phyloP scores from a whole-genome alignment of 2,113 vertebrate species.

The Anthoscopus minutus region DNA sequence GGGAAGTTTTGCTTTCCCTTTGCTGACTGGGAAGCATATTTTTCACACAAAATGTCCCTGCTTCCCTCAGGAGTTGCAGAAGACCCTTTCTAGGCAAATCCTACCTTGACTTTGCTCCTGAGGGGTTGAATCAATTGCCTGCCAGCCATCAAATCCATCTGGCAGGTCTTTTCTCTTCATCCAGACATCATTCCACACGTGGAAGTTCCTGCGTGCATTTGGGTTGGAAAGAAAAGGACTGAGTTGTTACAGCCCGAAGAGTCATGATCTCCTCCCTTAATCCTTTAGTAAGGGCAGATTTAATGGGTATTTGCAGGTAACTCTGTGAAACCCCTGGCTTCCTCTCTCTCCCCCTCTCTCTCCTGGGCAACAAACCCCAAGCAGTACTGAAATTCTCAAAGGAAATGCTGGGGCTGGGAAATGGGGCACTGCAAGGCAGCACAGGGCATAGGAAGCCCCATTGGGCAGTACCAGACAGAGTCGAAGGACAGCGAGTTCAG shows the following conservation, averaged over 20 bases:
- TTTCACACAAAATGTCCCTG: not conserved
- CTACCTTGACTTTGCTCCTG: slow-evolving; percentile 71
- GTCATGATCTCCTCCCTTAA: not conserved
- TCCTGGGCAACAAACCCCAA: not conserved
- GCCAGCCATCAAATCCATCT: slow-evolving; percentile 61
- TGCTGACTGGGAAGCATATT: not conserved
- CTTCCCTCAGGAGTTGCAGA: not conserved
- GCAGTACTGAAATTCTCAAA: not conserved
- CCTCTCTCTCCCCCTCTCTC: too few species aligned
- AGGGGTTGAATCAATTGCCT: slow-evolving; percentile 68
- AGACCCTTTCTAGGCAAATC: not conserved
- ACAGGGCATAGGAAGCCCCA: fast-evolving
- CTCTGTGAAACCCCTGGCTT: not conserved
- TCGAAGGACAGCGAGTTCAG: not conserved
- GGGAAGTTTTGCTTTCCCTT: too few species aligned
- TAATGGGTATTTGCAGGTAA: not conserved
- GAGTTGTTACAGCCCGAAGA: not conserved
- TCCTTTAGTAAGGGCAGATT: not conserved
- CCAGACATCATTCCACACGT: slow-evolving; percentile 71
- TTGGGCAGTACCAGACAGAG: slow-evolving; percentile 62
- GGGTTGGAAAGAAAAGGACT: not conserved
- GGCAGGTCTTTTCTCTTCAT: slow-evolving; percentile 67
- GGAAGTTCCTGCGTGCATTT: slow-evolving; percentile 58
- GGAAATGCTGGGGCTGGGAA: not conserved
- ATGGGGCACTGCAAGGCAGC: fast-evolving